These are phyloP conservation scores for Microctenopoma steveboyesi DNA, from an alignment of 2,797 vertebrate genomes.

Conservation along the genomic window DNA sequence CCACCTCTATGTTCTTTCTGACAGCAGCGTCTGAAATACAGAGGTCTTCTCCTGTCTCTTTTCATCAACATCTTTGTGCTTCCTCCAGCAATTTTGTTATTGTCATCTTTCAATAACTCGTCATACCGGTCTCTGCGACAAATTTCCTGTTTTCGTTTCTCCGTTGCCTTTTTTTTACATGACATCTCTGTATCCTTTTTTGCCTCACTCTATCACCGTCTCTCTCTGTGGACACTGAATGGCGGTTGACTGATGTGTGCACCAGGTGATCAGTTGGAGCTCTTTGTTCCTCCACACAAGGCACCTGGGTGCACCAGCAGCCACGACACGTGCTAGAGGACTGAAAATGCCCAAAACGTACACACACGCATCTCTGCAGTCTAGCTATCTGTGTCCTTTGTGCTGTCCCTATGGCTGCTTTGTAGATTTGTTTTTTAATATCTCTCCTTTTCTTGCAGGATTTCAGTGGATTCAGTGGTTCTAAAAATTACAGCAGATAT, in stretches of 20 bases:
- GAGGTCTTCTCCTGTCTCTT: conserved; percentile 4
- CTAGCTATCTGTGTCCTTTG: conserved; percentile 6
- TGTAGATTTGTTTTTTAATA: neutral
- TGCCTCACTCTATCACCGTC: conserved; percentile 25
- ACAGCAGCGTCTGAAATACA: conserved; percentile 8
- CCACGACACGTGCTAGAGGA: conserved; percentile 58
- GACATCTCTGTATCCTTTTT: conserved; percentile 8
- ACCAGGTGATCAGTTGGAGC: conserved; percentile 62
- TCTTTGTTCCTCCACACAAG: conserved; percentile 48
- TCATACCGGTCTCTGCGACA: neutral
- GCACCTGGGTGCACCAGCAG: conserved; percentile 47
- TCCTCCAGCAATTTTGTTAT: neutral
- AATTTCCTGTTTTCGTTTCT: neutral
- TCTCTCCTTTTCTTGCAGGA: neutral
- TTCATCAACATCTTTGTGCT: neutral
- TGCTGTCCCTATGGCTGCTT: neutral
- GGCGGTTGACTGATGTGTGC: conserved; percentile 52
- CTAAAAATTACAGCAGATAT: neutral
- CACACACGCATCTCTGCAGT: conserved; percentile 1
- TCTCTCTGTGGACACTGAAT: conserved; percentile 34
- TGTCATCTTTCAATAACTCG: neutral
- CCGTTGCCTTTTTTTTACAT: conserved; percentile 1
- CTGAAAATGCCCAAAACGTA: neutral
- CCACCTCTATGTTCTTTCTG: conserved; percentile 3
- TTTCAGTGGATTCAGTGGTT: neutral